These are phyloP conservation scores for Kobus ellipsiprymnus DNA, from an alignment of 2,113 vertebrate species.

Conservation along the genomic window DNA sequence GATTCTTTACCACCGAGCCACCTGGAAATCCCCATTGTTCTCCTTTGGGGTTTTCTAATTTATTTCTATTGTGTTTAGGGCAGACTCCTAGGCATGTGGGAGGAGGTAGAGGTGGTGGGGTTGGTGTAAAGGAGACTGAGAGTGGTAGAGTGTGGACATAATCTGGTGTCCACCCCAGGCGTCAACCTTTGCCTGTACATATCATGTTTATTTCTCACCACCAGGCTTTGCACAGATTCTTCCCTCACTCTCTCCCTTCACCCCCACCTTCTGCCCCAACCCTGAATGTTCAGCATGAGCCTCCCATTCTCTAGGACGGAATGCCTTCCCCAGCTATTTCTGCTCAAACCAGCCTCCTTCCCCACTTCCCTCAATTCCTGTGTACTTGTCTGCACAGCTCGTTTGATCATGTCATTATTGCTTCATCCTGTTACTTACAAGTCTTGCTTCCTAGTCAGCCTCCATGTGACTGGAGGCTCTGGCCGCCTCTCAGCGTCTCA, in stretches of 20 bases:
- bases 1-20: background rate
- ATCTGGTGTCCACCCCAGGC: background rate
- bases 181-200: background rate
- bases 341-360: background rate
- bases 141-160: background rate
- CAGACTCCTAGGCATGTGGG: background rate
- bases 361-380: background rate
- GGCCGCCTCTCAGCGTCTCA: background rate
- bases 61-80: background rate
- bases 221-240: background rate
- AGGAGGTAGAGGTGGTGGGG: too few relatives aligned
- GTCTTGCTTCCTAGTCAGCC: background rate
- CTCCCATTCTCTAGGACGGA: background rate
- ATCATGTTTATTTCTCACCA: background rate
- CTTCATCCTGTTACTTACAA: background rate
- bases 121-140: background rate
- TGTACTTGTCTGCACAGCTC: background rate
- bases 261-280: background rate
- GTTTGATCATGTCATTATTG: background rate
- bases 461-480: background rate
- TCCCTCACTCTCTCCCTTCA: background rate
- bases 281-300: accelerated
- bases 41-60: background rate
- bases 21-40: background rate
- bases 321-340: background rate